Conservation (phyloP, 2,113 vertebrate species). For the Nyctereutes procyonoides region DNA sequence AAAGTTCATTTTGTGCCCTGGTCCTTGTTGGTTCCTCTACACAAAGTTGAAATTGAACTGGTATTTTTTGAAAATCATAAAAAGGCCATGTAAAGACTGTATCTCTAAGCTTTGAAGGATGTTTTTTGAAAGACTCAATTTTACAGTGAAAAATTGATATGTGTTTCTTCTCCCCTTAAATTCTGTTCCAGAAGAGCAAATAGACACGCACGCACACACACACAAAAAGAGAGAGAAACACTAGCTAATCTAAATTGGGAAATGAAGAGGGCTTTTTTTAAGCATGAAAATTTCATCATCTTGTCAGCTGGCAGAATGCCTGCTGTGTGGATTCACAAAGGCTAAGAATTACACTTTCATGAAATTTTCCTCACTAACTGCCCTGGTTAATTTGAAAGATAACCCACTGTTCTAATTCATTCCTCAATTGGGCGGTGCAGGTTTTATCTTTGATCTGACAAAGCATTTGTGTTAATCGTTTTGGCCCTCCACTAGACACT, state of each 20-base stretch:
- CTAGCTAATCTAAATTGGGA: conserved; percentile 93
- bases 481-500: conserved; percentile 93
- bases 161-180: conserved; percentile 72
- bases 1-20: conserved; percentile 51
- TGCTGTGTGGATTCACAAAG: conserved; percentile 94
- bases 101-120: conserved; percentile 76
- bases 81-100: conserved; percentile 65
- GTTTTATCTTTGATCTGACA: conserved; percentile 94
- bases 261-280: conserved; percentile 93
- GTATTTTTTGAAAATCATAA: conserved; percentile 61
- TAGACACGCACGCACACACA: conserved; percentile 64
- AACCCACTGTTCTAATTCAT: conserved; percentile 95
- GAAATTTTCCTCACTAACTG: conserved; percentile 94
- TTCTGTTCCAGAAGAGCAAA: conserved; percentile 86
- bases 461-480: conserved; percentile 94
- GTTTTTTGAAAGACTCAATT: conserved; percentile 79
- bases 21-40: conserved; percentile 54
- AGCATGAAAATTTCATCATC: conserved; percentile 94
- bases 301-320: conserved; percentile 94
- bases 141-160: conserved; percentile 83
- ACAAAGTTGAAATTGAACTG: conserved; percentile 62
- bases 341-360: conserved; percentile 94
- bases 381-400: conserved; percentile 95
- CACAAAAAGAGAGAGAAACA: conserved; percentile 86
- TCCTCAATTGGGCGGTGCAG: conserved; percentile 92